Conservation (phyloP, 2,888 invertebrate genomes). For the Cylindroiulus punctatus region DNA sequence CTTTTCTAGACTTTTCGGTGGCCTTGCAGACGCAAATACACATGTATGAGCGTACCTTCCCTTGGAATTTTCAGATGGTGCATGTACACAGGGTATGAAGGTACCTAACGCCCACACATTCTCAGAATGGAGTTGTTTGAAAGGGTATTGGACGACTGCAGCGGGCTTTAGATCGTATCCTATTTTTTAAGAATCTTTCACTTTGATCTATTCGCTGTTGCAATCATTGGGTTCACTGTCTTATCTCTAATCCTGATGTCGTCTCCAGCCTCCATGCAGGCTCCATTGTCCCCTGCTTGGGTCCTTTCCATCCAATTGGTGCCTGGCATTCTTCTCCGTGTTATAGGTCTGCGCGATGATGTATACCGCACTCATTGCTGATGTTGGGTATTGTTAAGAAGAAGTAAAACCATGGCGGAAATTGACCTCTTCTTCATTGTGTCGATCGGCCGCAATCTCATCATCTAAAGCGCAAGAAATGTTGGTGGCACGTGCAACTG, state of each 20-base stretch:
- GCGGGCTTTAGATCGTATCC: not conserved
- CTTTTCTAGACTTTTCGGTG: too few species aligned
- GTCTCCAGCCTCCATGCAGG: not conserved
- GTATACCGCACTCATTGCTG: not conserved
- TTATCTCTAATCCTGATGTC: not conserved
- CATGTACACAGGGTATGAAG: too few species aligned
- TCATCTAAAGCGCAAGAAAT: conserved; percentile 18
- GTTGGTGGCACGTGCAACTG: conserved; percentile 11
- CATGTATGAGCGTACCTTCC: too few species aligned
- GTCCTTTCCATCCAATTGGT: not conserved
- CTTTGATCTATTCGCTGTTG: not conserved
- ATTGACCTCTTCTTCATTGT: conserved; percentile 18
- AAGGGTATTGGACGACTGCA: not conserved
- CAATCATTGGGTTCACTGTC: conserved; percentile 2
- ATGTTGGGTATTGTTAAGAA: conserved; percentile 11
- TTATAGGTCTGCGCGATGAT: not conserved
- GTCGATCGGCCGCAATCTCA: conserved; percentile 10
- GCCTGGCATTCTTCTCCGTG: not conserved
- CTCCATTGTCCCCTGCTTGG: not conserved
- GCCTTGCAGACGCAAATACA: too few species aligned
- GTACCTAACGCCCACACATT: not conserved
- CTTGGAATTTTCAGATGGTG: too few species aligned
- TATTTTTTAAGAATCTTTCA: not conserved
- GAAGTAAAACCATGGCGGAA: conserved; percentile 11
- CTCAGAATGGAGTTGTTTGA: not conserved